These are phyloP conservation scores for Chironomus tepperi DNA, from an alignment of 1,140 invertebrate genomes.

Conservation along the genomic window DNA sequence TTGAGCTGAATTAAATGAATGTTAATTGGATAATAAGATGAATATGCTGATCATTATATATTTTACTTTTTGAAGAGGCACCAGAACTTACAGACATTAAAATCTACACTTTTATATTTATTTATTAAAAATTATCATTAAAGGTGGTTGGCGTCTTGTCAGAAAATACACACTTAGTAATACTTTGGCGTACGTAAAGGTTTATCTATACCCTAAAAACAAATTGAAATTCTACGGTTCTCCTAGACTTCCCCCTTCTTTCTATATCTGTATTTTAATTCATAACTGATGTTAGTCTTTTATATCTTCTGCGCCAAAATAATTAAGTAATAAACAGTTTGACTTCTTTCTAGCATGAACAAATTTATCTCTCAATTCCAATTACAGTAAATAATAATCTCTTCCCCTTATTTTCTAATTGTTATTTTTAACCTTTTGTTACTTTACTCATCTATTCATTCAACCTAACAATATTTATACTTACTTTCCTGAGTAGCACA, in stretches of 20 bases:
- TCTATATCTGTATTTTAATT: not conserved
- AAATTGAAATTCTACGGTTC: not conserved
- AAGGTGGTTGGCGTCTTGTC: not conserved
- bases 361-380: too few relatives aligned
- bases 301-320: not conserved
- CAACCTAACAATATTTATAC: too few relatives aligned
- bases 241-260: not conserved
- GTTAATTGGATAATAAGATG: not conserved
- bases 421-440: too few relatives aligned
- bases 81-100: too few relatives aligned
- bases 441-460: too few relatives aligned
- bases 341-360: not conserved
- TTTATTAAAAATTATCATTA: not conserved
- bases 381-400: too few relatives aligned
- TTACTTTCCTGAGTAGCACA: too few relatives aligned
- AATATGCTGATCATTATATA: not conserved
- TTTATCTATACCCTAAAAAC: not conserved
- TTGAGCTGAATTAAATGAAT: not conserved
- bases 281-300: not conserved
- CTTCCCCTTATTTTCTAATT: too few relatives aligned
- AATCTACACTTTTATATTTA: not conserved
- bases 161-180: conserved; percentile 3
- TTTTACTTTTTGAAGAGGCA: not conserved
- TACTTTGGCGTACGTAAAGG: conserved; percentile 19
- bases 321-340: not conserved